Evolutionary conservation across 2,113 vertebrate species (phyloP).

Genomic region (Xenus cinereus): DNA sequence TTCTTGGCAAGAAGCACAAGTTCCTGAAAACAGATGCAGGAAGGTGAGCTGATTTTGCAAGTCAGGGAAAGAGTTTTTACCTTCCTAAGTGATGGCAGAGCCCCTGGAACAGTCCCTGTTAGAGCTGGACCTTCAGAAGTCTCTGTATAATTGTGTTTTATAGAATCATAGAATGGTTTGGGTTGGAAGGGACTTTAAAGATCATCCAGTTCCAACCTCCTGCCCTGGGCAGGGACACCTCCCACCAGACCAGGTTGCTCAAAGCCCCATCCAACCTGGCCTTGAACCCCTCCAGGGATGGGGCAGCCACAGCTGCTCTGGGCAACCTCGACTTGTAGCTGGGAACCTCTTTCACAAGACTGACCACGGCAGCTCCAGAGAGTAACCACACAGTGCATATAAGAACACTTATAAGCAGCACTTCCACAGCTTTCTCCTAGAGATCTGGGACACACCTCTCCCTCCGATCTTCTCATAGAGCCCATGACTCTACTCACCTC

Average conservation of each 20-base stretch:
- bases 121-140: not conserved
- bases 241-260: no score
- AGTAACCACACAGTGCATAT: fast-evolving
- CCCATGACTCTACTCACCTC: slow-evolving; percentile 78
- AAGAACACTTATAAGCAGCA: not conserved
- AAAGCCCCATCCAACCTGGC: no score
- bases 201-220: no score
- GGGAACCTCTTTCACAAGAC: not conserved
- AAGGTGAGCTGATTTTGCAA: not conserved
- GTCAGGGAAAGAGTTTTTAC: not conserved
- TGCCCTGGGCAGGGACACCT: no score
- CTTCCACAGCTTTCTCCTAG: not conserved
- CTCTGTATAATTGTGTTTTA: not conserved
- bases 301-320: no score
- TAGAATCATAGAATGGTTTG: no score
- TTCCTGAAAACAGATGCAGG: not conserved
- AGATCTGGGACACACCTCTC: not conserved
- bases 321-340: not conserved
- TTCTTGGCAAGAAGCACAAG: not conserved
- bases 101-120: not conserved
- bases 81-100: not conserved
- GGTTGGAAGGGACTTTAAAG: no score
- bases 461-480: not conserved
- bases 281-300: no score
- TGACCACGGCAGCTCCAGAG: not conserved